These are phyloP conservation scores for Acrocephalus kingi DNA, from an alignment of 2,113 vertebrate species.

Conservation along the genomic window DNA sequence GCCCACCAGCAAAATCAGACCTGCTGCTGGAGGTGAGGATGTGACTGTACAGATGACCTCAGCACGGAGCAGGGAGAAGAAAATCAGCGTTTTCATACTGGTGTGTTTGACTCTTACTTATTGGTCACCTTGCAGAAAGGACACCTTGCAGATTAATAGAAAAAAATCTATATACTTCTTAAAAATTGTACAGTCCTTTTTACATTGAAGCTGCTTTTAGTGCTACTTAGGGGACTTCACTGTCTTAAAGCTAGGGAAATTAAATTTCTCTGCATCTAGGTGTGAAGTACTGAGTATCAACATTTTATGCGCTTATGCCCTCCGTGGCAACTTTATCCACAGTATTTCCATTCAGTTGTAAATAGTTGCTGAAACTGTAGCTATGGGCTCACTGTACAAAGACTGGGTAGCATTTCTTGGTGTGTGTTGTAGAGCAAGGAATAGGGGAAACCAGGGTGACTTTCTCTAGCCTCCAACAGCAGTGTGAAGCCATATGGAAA, in stretches of 20 bases:
- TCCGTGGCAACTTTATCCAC: background rate
- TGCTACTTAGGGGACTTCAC: background rate
- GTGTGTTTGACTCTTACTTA: background rate
- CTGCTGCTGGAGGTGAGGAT: background rate
- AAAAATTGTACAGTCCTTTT: background rate
- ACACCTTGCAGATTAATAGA: background rate
- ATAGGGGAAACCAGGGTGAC: background rate
- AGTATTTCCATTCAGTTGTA: background rate
- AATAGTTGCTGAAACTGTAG: background rate
- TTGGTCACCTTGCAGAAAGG: background rate
- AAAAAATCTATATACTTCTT: background rate
- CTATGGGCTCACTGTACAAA: background rate
- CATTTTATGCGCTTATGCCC: background rate
- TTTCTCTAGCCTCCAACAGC: background rate
- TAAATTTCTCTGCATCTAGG: background rate
- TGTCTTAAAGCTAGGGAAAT: background rate
- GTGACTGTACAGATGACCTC: background rate
- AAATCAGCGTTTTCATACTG: background rate
- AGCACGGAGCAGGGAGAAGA: background rate
- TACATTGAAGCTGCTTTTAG: background rate
- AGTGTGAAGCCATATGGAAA: background rate
- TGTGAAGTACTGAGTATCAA: background rate
- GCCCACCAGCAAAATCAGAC: background rate
- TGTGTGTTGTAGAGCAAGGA: rapidly evolving
- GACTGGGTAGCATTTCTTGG: background rate